These are phyloP conservation scores for Hirudo medicinalis DNA, from an alignment of 1,140 invertebrate genomes.

Conservation along the genomic window DNA sequence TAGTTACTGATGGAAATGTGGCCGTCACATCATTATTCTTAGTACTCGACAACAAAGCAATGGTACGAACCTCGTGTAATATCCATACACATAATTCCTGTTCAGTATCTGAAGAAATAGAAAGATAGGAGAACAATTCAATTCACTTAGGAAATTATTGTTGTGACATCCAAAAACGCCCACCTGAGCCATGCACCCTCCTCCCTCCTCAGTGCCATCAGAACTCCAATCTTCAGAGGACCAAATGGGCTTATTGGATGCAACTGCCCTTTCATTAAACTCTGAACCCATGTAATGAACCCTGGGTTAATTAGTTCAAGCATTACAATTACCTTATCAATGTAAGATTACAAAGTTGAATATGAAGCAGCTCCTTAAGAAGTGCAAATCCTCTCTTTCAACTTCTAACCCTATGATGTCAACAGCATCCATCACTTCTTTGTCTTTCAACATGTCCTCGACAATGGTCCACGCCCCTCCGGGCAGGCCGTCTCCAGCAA, in stretches of 20 bases:
- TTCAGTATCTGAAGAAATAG: conserved; percentile 16
- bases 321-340: neutral
- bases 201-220: conserved; percentile 13
- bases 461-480: conserved; percentile 16
- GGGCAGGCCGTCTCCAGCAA: conserved; percentile 17
- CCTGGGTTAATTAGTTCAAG: conserved; percentile 1
- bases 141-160: neutral
- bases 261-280: conserved; percentile 6
- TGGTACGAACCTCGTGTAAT: neutral
- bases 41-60: neutral
- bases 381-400: too few relatives aligned
- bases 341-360: neutral
- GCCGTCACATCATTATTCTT: neutral
- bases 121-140: neutral
- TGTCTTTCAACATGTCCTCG: conserved; percentile 15
- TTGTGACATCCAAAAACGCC: neutral
- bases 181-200: conserved; percentile 23
- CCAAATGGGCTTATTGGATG: conserved; percentile 20
- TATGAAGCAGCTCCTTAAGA: neutral
- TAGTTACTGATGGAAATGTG: neutral
- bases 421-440: conserved; percentile 16
- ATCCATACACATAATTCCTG: conserved; percentile 21
- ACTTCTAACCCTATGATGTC: conserved; percentile 17
- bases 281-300: conserved; percentile 19
- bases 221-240: conserved; percentile 21